Conservation (phyloP, 2,113 vertebrate species). For the Brienomyrus longianalis region DNA sequence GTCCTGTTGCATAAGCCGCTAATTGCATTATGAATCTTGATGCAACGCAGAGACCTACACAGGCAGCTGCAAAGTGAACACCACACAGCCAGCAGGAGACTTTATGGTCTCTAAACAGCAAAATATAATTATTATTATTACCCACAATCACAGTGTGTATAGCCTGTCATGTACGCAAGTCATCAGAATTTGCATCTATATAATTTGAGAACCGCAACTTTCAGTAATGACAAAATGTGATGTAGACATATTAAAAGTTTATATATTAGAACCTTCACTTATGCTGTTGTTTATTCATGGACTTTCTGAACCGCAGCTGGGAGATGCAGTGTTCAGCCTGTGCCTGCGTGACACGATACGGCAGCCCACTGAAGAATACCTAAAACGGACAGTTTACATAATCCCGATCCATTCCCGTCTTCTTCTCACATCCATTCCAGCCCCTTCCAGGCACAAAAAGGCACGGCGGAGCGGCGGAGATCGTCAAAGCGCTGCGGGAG, state of each 20-base stretch:
- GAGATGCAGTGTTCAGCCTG: neutral
- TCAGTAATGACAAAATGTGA: constrained; percentile 11
- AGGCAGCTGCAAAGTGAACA: neutral
- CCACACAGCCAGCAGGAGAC: neutral
- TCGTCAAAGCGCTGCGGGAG: constrained; percentile 1
- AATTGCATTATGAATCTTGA: constrained; percentile 2
- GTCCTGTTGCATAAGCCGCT: neutral
- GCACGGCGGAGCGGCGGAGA: neutral
- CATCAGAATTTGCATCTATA: neutral
- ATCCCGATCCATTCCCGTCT: neutral
- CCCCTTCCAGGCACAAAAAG: neutral
- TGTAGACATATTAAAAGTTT: neutral
- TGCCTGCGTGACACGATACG: neutral
- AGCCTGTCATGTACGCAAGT: constrained; percentile 17
- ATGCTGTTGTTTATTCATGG: neutral
- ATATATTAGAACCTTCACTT: neutral
- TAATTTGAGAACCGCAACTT: neutral
- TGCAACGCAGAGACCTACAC: constrained; percentile 2
- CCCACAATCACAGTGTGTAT: neutral
- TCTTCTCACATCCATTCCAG: neutral
- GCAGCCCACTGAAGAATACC: neutral
- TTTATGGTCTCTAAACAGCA: neutral
- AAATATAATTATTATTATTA: constrained; percentile 8
- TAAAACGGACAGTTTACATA: neutral
- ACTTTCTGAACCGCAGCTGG: neutral